Evolutionary conservation across 1,140 invertebrate genomes (phyloP), one percentile per base, ranked within the genome.

Genomic region (Trissolcus basalis): DNA sequence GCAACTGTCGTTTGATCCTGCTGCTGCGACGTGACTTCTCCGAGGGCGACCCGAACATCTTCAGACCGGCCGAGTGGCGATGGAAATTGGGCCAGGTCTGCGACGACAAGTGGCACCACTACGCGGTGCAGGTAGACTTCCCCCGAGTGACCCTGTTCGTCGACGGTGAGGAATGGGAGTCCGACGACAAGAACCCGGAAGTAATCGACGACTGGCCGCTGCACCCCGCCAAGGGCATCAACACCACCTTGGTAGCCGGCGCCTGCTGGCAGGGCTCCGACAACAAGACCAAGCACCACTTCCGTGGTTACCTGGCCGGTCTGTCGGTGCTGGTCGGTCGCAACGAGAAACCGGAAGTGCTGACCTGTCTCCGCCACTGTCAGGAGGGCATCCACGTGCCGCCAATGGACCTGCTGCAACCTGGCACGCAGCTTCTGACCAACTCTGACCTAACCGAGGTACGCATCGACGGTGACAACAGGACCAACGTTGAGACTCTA

Each of bases 131-230:
- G 82, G 94, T 99, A 3, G 91, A 94, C 63, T 96, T 97, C 90
- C 94, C 96, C 0, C 94, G 95, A 77, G 95, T 97, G 10, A 92
- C 92, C 61, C 88, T 98, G 16, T 97, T 92, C 84, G 92, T 98
- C 65, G 98, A 99, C 88, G 98, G 98, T 0, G 92, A 94, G 82
- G 87, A 93, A 12, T 95, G 95, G 88, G 91, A 90, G 50, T 90
- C 93, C 4, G 90, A 91, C 50, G 93, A 95, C 78, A 93, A 94
- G 83, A 97, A 97, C 80, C 96, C 97, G 0, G 97, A 99, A 86
- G 96, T 99, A 27, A 97, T 99, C 82, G 98, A 99, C 87, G 98
- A 99, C 87, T 99, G 98, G 98, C 97, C 98, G n/a, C 90, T 99
- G 10, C 98, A 99, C 86, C 95, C 96, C 15, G 96, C 96, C 0